Percentiles rank a stretch among this genome's conserved stretches.
Conservation (phyloP, 2,797 vertebrate genomes). For the Sciurus vulgaris region DNA sequence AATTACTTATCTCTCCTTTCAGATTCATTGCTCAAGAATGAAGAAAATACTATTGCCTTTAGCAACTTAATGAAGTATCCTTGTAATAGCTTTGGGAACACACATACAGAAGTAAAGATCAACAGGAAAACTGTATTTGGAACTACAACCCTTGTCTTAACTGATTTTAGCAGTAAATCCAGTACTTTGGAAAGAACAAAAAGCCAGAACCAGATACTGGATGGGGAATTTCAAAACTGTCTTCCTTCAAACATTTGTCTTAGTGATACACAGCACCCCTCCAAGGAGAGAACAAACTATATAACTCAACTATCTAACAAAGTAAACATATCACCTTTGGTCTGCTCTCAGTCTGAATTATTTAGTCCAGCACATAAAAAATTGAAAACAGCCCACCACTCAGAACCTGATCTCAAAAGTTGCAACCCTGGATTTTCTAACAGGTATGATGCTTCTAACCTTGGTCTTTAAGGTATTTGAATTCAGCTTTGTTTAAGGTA, state of each 20-base stretch:
- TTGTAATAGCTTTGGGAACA: conserved; percentile 93
- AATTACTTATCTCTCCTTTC: conserved; percentile 75
- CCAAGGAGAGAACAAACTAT: conserved; percentile 44
- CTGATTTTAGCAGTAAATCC: conserved; percentile 90
- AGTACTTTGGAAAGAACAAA: conserved; percentile 78
- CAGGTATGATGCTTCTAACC: conserved; percentile 84
- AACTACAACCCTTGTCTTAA: conserved; percentile 93
- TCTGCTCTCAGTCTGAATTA: conserved; percentile 80
- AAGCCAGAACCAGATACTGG: conserved; percentile 8
- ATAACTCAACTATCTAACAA: conserved; percentile 83
- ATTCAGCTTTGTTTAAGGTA: background rate
- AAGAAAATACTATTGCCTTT: conserved; percentile 84
- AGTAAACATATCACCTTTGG: conserved; percentile 39
- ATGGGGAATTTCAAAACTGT: conserved; percentile 40
- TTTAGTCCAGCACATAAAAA: conserved; percentile 93
- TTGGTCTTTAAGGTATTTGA: background rate
- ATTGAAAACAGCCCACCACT: conserved; percentile 91
- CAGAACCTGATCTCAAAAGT: conserved; percentile 84
- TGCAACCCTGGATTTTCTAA: conserved; percentile 64
- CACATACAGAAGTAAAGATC: conserved; percentile 92
- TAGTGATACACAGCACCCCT: conserved; percentile 21
- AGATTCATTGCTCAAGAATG: conserved; percentile 86
- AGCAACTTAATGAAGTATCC: conserved; percentile 92
- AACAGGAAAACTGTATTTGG: conserved; percentile 94
- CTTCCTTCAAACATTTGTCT: conserved; percentile 39